Base-by-base conservation (phyloP, 1,140 invertebrate genomes). In the Onthophagus taurus region DNA sequence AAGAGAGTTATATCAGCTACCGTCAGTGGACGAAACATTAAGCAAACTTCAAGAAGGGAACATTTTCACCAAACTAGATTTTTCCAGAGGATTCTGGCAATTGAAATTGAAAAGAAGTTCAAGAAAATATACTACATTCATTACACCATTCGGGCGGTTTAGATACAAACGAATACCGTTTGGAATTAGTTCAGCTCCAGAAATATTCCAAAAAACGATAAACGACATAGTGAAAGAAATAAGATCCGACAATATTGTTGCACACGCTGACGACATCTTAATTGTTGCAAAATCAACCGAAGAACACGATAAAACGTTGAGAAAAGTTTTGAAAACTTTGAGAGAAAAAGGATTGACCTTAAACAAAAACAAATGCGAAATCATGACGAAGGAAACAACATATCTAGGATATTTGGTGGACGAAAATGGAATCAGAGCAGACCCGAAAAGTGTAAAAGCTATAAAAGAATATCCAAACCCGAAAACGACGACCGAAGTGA, bases 131-230 rank as follows among this genome's bases (percentile, higher is more conserved):
- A 61, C 63, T 2, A 66, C 65, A 6, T 61, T 65, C 21, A 60
- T 64, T 12, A 59, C 55, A 4, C 59, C 62, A 6, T 63, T 59
- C 31, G 59, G 61, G 9, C 35, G 58, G 19, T 68, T 49, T 41
- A 52, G 49, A 30, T 64, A 61, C 42, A 59, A 49, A 35, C 38
- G 64, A 26, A 26, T 65, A 9, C 64, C 59, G 2, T 62, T 68
- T 42, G 63, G 61, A 9, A 57, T 68, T 4, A 53, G 49, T 19
- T 54, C 50, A 14, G 56, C 51, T 1, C 37, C 51, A 11, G 53
- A 57, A 14, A 44, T 44, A 39, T 54, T 51, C 17, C 31, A 20
- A 17, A 41, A 45, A 23, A 33, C 30, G 4, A 41, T 51, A 19
- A 8, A 38, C 5, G 9, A n/a, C 14, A 13, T 38, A 13, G 4